Evolutionary conservation across 2,888 invertebrate genomes (phyloP).

Genomic region (Rhynchonema sp.): DNA sequence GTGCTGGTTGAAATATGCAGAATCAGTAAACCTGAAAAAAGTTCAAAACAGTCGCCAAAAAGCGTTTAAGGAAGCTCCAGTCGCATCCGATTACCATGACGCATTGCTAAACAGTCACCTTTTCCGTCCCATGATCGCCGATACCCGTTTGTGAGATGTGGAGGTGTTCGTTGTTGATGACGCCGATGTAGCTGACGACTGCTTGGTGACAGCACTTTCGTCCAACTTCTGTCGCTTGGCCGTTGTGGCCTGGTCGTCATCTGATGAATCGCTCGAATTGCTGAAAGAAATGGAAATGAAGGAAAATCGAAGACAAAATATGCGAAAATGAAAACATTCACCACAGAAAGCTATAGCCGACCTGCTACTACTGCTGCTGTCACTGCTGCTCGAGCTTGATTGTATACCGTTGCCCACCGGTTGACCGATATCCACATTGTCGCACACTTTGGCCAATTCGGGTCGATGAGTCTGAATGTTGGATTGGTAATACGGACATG

Average conservation of each 20-base stretch:
- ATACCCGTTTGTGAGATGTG: no score
- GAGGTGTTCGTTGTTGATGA: background rate
- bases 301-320: no score
- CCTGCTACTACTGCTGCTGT: background rate
- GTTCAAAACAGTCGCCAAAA: background rate
- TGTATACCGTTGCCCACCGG: background rate
- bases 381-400: background rate
- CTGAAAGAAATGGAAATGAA: no score
- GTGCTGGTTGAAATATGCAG: background rate
- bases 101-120: no score
- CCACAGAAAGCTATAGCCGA: no score
- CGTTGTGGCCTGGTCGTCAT: background rate
- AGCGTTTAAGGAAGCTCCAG: background rate
- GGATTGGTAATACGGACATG: no score
- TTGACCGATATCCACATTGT: constrained; percentile 40
- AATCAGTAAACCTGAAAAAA: background rate
- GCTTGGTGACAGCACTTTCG: background rate
- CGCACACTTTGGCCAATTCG: constrained; percentile 33
- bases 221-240: background rate
- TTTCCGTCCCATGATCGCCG: no score
- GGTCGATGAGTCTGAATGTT: constrained; percentile 14
- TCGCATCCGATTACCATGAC: no score
- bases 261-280: background rate
- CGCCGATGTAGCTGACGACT: background rate
- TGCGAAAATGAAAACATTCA: no score